Evolutionary conservation across 2,113 vertebrate species (phyloP).

Genomic region (Pseudopipra pipra): DNA sequence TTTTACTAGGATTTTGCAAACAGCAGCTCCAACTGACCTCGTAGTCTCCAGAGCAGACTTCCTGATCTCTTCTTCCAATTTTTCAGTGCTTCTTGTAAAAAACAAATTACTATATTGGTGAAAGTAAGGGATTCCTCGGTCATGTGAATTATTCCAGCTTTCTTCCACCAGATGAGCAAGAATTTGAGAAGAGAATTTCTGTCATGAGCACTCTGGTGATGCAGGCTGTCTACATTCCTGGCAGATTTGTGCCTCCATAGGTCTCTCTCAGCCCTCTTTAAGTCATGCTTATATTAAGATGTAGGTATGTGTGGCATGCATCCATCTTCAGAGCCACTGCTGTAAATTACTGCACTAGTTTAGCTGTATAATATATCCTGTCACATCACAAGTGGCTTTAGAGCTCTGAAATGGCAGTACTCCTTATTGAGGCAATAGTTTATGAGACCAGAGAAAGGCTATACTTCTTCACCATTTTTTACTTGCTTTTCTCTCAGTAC

Average conservation of each 20-base stretch:
- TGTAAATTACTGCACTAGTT: neutral
- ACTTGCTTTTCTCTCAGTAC: neutral
- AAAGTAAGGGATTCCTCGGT: neutral
- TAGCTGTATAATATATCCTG: neutral
- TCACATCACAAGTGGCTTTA: neutral
- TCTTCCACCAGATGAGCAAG: neutral
- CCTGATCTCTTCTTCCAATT: neutral
- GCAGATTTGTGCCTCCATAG: neutral
- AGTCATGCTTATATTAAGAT: neutral
- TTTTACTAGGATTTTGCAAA: neutral
- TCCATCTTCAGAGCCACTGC: neutral
- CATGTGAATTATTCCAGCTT: neutral
- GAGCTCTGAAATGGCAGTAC: neutral
- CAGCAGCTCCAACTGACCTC: neutral
- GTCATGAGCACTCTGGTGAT: neutral
- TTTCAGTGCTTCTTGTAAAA: neutral
- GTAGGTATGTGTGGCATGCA: constrained; percentile 35
- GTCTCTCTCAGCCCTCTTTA: neutral
- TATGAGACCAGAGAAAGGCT: neutral
- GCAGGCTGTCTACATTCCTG: constrained; percentile 12
- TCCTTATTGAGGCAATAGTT: neutral
- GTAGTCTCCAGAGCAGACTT: neutral
- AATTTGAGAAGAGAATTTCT: neutral
- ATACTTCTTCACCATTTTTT: neutral
- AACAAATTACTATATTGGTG: neutral